Evolutionary conservation across 2,888 invertebrate species (phyloP).

Genomic region (Drosophila nr. fundita): DNA sequence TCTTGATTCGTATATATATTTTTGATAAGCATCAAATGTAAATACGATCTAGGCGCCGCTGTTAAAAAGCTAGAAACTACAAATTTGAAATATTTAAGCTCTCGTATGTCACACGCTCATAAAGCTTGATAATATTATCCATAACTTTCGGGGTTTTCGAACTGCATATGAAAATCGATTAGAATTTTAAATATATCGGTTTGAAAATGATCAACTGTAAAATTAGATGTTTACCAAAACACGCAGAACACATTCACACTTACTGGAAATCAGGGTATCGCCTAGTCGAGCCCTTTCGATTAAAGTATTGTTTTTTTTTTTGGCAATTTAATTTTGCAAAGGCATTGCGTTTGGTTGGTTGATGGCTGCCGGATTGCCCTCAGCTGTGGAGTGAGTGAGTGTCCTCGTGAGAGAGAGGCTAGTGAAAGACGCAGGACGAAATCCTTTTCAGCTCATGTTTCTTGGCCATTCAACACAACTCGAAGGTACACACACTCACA

Average conservation of each 20-base stretch:
- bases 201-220: background rate
- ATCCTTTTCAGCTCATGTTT: constrained; percentile 76
- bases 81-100: background rate
- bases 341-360: constrained; percentile 51
- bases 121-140: background rate
- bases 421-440: constrained; percentile 65
- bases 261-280: background rate
- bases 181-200: background rate
- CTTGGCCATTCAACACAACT: constrained; percentile 68
- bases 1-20: background rate
- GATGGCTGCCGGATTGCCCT: constrained; percentile 38
- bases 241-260: background rate
- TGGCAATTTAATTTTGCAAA: constrained; percentile 82
- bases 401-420: constrained; percentile 39
- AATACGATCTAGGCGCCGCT: background rate
- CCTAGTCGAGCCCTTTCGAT: background rate
- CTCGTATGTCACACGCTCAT: background rate
- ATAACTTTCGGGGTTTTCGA: background rate
- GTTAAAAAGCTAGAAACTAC: background rate
- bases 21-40: background rate
- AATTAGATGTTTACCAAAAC: background rate
- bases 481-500: constrained; percentile 46
- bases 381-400: constrained; percentile 33
- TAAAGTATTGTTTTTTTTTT: constrained; percentile 40
- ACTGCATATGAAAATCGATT: background rate